Evolutionary conservation across 1,140 invertebrate species (phyloP), one percentile per base, ranked within the genome.

Genomic region (Zaprionus ornatus): DNA sequence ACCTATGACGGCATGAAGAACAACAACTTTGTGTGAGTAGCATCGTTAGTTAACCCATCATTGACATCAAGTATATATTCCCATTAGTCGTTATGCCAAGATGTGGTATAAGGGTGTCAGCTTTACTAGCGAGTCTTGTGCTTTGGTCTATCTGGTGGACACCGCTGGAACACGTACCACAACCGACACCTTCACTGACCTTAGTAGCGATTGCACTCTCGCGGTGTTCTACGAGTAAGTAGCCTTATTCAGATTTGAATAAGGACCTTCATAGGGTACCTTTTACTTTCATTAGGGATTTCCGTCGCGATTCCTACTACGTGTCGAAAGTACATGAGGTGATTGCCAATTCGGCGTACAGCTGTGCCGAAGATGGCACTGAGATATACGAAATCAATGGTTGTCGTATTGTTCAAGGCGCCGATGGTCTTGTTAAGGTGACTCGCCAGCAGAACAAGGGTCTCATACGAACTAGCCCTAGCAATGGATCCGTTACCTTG

Each of bases 71-170:
- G 21, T 9, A 21, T 12, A 3, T 35, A 21, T 21, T 21, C 9
- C 2, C 32, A 56, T 1, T 52, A 82, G 68, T 54, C 95, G 96
- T 81, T 97, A 95, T 74, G 97, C 97, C 9, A 97, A 98, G 91
- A 97, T 98, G 96, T 97, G 96, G 96, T 96, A 97, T 91, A 97
- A 97, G 92, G 97, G 97, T 1, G 96, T 98, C 0, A 97, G 96
- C 79, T 97, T 98, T 83, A 97, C 96, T 9, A 96, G 96, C 61
- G 96, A 97, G 82, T 95, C 96, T 69, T 97, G 96, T 80, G 96
- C 97, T 55, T 93, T 97, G 73, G 96, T 97, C 19, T 98, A 97
- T 91, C 91, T 97, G 48, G 96, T 98, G 23, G 97, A 98, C 91
- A 95, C 96, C 1, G 97, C 97, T 42, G 97, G 97, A 4, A 97